Conservation (phyloP, 1,140 invertebrate genomes). For the Atta cephalotes region DNA sequence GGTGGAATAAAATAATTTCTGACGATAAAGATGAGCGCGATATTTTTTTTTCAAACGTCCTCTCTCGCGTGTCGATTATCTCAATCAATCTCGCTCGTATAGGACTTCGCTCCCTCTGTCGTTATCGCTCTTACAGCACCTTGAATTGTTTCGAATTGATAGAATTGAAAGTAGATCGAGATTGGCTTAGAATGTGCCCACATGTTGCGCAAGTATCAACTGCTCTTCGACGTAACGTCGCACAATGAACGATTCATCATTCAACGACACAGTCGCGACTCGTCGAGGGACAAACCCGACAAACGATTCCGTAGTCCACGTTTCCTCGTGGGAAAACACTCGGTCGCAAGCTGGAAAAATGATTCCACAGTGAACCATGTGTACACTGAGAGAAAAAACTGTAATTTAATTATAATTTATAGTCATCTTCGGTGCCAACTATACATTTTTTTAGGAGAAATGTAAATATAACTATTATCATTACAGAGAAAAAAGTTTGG, state of each 20-base stretch:
- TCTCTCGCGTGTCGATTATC: background rate
- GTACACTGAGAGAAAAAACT: background rate
- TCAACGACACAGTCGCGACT: conserved; percentile 53
- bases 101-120: background rate
- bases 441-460: no score
- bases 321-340: conserved; percentile 73
- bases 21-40: background rate
- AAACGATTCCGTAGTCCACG: conserved; percentile 52
- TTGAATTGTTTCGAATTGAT: conserved; percentile 19
- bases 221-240: conserved; percentile 44
- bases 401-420: no score
- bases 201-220: conserved; percentile 68
- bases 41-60: background rate
- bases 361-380: no score
- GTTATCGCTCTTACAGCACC: background rate
- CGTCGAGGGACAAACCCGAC: conserved; percentile 57
- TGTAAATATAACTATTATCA: no score
- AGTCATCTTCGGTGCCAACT: no score
- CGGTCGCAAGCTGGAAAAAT: conserved; percentile 20
- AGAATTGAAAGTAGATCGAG: conserved; percentile 51
- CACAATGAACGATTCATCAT: conserved; percentile 75
- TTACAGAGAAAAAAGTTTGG: no score
- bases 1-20: background rate
- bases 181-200: conserved; percentile 76
- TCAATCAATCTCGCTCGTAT: background rate